A percentile compares a stretch with the other conserved stretches of the same genome.
Evolutionary conservation across 2,888 invertebrate genomes (phyloP).

Genomic region (Leptinotarsa peninsularis): DNA sequence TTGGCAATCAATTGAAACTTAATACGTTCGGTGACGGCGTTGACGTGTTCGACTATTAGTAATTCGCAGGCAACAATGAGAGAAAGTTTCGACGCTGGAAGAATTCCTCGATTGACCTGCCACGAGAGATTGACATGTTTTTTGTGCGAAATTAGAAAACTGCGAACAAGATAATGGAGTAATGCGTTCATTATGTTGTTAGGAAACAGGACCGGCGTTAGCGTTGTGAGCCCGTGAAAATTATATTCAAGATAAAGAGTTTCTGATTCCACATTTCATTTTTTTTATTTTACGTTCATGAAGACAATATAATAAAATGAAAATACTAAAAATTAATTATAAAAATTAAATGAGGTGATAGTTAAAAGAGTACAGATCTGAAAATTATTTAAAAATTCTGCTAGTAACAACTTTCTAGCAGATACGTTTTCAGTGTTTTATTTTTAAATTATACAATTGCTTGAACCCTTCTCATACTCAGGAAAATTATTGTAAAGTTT

Average conservation of each 20-base stretch:
- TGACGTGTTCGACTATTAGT: constrained; percentile 28
- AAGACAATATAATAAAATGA: too few species aligned
- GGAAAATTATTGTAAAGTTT: too few species aligned
- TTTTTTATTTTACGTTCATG: too few species aligned
- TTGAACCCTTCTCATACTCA: too few species aligned
- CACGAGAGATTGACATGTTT: constrained; percentile 51
- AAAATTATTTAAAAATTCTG: too few species aligned
- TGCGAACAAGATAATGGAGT: constrained; percentile 43
- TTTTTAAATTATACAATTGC: too few species aligned
- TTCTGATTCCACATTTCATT: too few species aligned
- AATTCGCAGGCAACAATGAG: constrained; percentile 37
- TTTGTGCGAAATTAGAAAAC: constrained; percentile 55
- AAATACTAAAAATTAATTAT: too few species aligned
- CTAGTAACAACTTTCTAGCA: too few species aligned
- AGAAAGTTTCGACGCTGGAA: constrained; percentile 37
- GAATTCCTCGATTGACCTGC: constrained; percentile 42
- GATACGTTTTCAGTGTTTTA: too few species aligned
- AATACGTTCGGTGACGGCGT: constrained; percentile 29
- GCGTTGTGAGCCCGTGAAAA: background rate
- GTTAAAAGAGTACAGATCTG: too few species aligned
- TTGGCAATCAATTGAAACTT: constrained; percentile 43
- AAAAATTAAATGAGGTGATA: too few species aligned
- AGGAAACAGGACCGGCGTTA: background rate
- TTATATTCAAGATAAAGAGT: constrained; percentile 1
- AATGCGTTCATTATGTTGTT: constrained; percentile 26